A percentile compares a stretch with the other conserved stretches of the same genome.
Evolutionary conservation across 2,113 vertebrate genomes (phyloP).

Genomic region (Nanger granti): DNA sequence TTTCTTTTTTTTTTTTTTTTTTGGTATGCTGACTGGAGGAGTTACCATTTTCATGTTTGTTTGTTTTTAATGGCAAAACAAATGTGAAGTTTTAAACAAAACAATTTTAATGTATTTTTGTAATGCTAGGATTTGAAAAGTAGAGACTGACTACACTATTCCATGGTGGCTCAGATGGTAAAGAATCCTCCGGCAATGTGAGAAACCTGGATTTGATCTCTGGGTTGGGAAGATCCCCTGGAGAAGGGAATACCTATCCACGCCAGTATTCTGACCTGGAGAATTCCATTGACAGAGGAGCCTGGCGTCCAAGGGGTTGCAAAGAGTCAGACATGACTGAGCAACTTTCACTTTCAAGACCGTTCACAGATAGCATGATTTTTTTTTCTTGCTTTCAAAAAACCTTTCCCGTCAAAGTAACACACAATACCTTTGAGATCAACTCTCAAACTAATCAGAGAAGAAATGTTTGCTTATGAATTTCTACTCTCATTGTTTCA

Average conservation of each 20-base stretch:
- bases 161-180: background rate
- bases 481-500: background rate
- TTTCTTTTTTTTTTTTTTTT: background rate
- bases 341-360: background rate
- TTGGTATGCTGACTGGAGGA: background rate
- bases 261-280: background rate
- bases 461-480: background rate
- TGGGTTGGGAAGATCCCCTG: background rate
- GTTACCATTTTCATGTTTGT: background rate
- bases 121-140: background rate
- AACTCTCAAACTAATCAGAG: background rate
- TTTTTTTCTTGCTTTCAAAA: background rate
- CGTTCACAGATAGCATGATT: background rate
- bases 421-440: background rate
- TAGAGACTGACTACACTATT: background rate
- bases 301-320: rapidly evolving
- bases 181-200: background rate
- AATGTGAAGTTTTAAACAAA: background rate
- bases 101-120: background rate
- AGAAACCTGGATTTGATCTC: background rate
- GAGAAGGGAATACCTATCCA: rapidly evolving
- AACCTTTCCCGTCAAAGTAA: background rate
- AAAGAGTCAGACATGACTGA: background rate
- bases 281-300: background rate
- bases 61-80: background rate